Percentiles rank a stretch among this genome's conserved stretches.
Evolutionary conservation across 1,140 invertebrate species (phyloP).

Genomic region (Ips nitidus): DNA sequence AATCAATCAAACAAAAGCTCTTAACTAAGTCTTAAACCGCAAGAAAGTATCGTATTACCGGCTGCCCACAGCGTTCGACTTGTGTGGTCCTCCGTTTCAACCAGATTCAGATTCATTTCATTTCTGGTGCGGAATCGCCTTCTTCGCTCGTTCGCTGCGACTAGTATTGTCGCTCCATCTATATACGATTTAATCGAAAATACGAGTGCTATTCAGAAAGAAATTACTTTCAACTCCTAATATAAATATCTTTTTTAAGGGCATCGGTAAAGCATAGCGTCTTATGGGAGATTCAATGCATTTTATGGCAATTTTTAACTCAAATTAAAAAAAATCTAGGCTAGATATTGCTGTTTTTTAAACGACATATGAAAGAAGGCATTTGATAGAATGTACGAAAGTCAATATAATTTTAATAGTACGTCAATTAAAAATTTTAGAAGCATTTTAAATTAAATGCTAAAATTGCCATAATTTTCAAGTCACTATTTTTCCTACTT

Average conservation of each 20-base stretch:
- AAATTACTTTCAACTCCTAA: background rate
- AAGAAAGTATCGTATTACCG: conserved; percentile 33
- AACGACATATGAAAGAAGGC: no score
- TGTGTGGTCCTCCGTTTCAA: conserved; percentile 30
- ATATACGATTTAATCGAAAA: background rate
- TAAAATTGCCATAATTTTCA: no score
- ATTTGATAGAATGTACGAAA: no score
- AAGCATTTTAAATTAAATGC: no score
- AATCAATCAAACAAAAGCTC: conserved; percentile 27
- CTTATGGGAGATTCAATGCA: no score
- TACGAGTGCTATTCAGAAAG: background rate
- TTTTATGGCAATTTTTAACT: no score
- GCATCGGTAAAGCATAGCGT: background rate
- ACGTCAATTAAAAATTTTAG: no score
- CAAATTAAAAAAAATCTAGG: no score
- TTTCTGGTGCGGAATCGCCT: conserved; percentile 11
- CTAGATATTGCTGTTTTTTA: no score
- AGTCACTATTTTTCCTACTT: no score
- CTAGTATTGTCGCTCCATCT: conserved; percentile 9
- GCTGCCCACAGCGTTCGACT: conserved; percentile 30
- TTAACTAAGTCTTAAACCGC: conserved; percentile 30
- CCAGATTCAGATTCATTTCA: conserved; percentile 31
- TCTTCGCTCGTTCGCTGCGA: background rate
- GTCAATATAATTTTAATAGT: no score
- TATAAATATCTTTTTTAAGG: background rate